Base-by-base conservation (phyloP, 2,888 invertebrate species). In the Cremastinae sp. region DNA sequence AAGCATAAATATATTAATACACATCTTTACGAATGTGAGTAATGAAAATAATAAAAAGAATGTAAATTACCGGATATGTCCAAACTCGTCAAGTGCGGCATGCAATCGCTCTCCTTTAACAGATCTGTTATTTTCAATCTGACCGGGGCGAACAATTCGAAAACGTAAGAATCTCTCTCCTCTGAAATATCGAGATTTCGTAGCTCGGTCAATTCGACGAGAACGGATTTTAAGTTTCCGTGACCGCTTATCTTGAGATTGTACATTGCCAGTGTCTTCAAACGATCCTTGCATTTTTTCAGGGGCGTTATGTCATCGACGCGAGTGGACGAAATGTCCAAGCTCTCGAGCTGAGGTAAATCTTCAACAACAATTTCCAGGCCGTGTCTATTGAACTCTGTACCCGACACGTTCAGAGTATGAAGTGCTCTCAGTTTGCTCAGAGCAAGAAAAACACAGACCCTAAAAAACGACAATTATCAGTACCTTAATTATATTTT, bases 341-440 rank as follows among this genome's bases (percentile, higher is more conserved):
- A 86, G 82, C 90, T 92, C 85, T 94, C 93, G 75, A 95, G 87
- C 70, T 90, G 89, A 49, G 91, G 92, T 76, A 94, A 90, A 88
- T 94, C 93, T 81, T 93, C 92, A 73, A 93, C 93, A 62, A 94
- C 91, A 78, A 94, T 93, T 82, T 93, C 92, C 76, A 94, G 90
- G 18, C 93, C 92, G 81, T 92, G 92, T 79, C 92, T 92, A 86
- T 93, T 94, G 84, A 94, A 92, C 84, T 94, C 93, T n/a, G 94
- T 94, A 82, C 92, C 91, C 73, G 94, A 92, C 2, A 94, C 92
- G 88, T 94, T 93, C 53, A 94, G 88, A 65, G 90, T 90, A 75
- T 90, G 92, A 64, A 94, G 87, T 78, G 91, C 92, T 75, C 91
- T 91, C 43, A 94, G 90, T 84, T 92, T 92, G 28, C 93, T 92